Evolutionary conservation across 2,113 vertebrate genomes (phyloP).

Genomic region (Xenopus borealis): DNA sequence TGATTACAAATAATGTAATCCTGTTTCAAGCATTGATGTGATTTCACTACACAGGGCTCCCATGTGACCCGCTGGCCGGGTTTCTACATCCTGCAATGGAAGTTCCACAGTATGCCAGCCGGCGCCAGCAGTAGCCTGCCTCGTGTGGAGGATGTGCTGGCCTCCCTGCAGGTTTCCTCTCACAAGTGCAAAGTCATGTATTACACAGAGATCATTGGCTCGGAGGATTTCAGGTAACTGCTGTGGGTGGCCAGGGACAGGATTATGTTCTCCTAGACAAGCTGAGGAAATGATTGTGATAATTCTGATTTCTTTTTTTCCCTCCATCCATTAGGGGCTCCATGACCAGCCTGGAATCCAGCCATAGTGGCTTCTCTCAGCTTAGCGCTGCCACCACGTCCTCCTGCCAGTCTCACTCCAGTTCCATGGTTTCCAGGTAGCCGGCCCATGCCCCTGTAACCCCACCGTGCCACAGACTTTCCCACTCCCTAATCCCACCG

Average conservation of each 20-base stretch:
- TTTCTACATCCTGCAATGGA: conserved; percentile 96
- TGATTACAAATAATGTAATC: too few species aligned
- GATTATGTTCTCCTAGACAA: fast-evolving
- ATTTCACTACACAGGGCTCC: conserved; percentile 73
- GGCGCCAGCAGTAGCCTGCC: conserved; percentile 83
- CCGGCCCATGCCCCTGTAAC: conserved; percentile 31
- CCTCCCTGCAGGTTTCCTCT: conserved; percentile 91
- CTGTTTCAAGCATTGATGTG: too few species aligned
- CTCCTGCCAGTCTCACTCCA: conserved; percentile 86
- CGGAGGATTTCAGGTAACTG: conserved; percentile 87
- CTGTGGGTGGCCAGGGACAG: background rate
- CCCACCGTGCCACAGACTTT: conserved; percentile 8
- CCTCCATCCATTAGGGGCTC: conserved; percentile 74
- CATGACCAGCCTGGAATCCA: conserved; percentile 94
- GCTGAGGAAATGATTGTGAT: background rate
- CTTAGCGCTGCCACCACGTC: conserved; percentile 88
- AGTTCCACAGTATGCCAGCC: conserved; percentile 80
- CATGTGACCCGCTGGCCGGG: conserved; percentile 93
- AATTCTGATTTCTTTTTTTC: background rate
- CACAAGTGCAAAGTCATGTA: conserved; percentile 97
- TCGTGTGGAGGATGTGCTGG: conserved; percentile 89
- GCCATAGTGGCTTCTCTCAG: conserved; percentile 95
- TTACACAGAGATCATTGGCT: conserved; percentile 91
- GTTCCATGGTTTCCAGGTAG: conserved; percentile 92
- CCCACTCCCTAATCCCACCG: background rate